phyloP scores from a whole-genome alignment of 2,888 invertebrate species.

The Pseudanteris insignis region DNA sequence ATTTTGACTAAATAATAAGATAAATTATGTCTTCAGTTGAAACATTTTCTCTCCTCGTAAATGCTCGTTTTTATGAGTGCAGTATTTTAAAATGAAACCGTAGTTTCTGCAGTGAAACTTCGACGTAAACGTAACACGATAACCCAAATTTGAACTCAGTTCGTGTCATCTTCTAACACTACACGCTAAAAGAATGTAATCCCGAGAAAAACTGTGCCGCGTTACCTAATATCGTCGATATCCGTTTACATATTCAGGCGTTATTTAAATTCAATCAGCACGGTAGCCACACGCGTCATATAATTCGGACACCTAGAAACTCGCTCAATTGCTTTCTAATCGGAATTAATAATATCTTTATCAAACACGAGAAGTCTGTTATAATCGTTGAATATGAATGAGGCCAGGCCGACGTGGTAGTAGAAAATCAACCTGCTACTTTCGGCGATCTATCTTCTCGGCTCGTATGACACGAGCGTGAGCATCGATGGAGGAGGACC shows the following conservation, averaged over 20 bases:
- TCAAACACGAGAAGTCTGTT: constrained; percentile 19
- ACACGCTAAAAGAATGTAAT: too few species aligned
- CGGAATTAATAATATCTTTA: constrained; percentile 33
- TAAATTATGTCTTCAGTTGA: too few species aligned
- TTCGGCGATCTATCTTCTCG: constrained; percentile 31
- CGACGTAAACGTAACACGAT: too few species aligned
- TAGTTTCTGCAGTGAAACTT: too few species aligned
- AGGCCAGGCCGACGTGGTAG: background rate
- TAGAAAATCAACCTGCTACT: constrained; percentile 18
- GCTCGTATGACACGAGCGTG: constrained; percentile 7
- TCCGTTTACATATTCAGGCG: constrained; percentile 17
- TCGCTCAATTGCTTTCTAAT: constrained; percentile 37
- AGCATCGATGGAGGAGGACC: constrained; percentile 5
- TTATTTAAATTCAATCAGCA: constrained; percentile 25
- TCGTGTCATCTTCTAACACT: too few species aligned
- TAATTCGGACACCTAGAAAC: constrained; percentile 23
- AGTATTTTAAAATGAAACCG: too few species aligned
- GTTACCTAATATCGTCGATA: too few species aligned
- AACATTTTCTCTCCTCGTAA: too few species aligned
- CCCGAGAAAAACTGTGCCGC: too few species aligned
- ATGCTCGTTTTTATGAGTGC: too few species aligned
- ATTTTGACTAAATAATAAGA: too few species aligned
- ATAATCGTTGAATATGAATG: constrained; percentile 23
- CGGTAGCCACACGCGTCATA: constrained; percentile 16
- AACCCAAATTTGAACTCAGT: too few species aligned